Evolutionary conservation across 2,797 vertebrate species (phyloP).

Genomic region (Craterocephalus amniculus): DNA sequence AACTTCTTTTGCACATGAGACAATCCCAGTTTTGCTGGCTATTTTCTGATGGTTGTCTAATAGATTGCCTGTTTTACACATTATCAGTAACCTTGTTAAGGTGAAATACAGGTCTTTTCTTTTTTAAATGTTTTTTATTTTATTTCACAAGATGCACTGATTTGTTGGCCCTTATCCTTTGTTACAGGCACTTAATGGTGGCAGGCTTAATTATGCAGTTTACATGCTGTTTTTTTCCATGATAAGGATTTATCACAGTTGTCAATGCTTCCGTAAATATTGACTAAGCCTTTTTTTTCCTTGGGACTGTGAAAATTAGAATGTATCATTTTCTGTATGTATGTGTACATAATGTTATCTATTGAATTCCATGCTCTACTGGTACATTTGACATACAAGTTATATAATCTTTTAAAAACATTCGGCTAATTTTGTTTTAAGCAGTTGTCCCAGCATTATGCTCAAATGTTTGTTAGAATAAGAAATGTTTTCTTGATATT

Average conservation of each 20-base stretch:
- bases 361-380: conserved; percentile 48
- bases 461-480: conserved; percentile 1
- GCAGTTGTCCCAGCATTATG: not conserved
- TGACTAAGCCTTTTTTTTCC: conserved; percentile 50
- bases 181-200: conserved; percentile 68
- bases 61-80: conserved; percentile 50
- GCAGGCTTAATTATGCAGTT: conserved; percentile 46
- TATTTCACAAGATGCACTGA: conserved; percentile 71
- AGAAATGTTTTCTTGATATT: conserved; percentile 9
- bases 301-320: conserved; percentile 77
- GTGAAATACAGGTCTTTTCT: conserved; percentile 12
- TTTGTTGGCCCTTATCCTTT: conserved; percentile 31
- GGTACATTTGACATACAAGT: conserved; percentile 32
- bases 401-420: conserved; percentile 49
- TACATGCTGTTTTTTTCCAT: conserved; percentile 46
- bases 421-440: conserved; percentile 24
- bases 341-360: conserved; percentile 67
- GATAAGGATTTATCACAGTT: conserved; percentile 25
- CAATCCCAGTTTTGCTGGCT: conserved; percentile 70
- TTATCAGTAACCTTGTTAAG: conserved; percentile 57
- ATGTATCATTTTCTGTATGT: conserved; percentile 71
- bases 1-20: conserved; percentile 69
- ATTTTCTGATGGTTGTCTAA: conserved; percentile 36
- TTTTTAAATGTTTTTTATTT: not conserved
- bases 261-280: conserved; percentile 37